Evolutionary conservation across 1,140 invertebrate species (phyloP).

Genomic region (Littorina saxatilis): DNA sequence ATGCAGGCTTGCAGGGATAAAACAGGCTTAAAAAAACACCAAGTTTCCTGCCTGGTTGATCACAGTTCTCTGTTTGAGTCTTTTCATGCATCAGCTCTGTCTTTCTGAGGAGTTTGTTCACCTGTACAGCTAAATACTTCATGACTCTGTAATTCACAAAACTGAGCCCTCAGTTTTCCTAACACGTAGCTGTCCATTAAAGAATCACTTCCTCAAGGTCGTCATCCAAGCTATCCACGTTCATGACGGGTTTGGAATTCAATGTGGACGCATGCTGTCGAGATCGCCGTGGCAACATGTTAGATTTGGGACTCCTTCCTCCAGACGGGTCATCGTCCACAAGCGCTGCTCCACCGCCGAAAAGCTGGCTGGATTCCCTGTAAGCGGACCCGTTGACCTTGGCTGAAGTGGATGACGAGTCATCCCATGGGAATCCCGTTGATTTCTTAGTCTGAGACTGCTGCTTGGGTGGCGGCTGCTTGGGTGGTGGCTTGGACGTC

Average conservation of each 20-base stretch:
- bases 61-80: too few relatives aligned
- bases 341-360: slow-evolving; percentile 57
- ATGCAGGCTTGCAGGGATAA: too few relatives aligned
- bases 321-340: slow-evolving; percentile 44
- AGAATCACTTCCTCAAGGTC: slow-evolving; percentile 68
- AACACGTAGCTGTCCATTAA: too few relatives aligned
- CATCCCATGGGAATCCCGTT: slow-evolving; percentile 57
- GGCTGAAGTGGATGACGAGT: slow-evolving; percentile 29
- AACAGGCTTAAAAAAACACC: too few relatives aligned
- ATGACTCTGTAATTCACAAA: too few relatives aligned
- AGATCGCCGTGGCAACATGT: slow-evolving; percentile 45
- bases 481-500: slow-evolving; percentile 15
- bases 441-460: slow-evolving; percentile 40
- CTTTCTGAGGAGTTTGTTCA: too few relatives aligned
- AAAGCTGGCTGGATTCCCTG: slow-evolving; percentile 49
- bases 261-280: slow-evolving; percentile 53
- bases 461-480: slow-evolving; percentile 31
- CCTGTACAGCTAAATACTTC: too few relatives aligned
- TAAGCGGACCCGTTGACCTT: slow-evolving; percentile 30
- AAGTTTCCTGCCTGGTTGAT: too few relatives aligned
- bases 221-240: slow-evolving; percentile 60
- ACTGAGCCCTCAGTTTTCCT: too few relatives aligned
- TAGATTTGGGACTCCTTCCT: slow-evolving; percentile 37
- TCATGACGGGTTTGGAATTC: slow-evolving; percentile 55
- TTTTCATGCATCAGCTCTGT: too few relatives aligned